Evolutionary conservation across 1,140 invertebrate species (phyloP).

Genomic region (Leguminivora glycinivorella): DNA sequence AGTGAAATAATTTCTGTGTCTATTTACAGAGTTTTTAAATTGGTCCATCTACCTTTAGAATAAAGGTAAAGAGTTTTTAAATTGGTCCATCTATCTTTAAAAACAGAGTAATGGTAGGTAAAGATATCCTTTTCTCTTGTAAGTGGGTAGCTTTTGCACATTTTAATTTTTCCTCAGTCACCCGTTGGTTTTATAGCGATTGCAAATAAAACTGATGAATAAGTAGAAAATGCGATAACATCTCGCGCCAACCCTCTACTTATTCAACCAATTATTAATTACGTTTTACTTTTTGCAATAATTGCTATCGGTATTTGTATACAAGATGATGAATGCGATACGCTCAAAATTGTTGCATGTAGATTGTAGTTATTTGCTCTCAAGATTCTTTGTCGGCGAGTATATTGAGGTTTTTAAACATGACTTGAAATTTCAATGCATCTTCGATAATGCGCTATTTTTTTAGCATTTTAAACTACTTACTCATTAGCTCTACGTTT

Average conservation of each 20-base stretch:
- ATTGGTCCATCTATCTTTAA: too few species aligned
- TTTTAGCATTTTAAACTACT: too few species aligned
- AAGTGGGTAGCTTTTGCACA: too few species aligned
- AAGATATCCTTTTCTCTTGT: too few species aligned
- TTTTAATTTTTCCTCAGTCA: neutral
- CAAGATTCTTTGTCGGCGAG: neutral
- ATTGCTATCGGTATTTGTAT: neutral
- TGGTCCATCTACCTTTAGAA: too few species aligned
- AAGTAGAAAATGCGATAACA: neutral
- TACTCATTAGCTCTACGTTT: too few species aligned
- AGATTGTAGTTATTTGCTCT: neutral
- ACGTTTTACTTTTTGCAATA: neutral
- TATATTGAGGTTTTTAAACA: neutral
- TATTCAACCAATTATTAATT: slow-evolving; percentile 1
- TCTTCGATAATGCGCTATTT: neutral
- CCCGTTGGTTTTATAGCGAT: neutral
- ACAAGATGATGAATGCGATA: neutral
- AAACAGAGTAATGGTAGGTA: too few species aligned
- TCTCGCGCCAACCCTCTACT: neutral
- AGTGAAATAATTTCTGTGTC: too few species aligned
- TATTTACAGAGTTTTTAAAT: too few species aligned
- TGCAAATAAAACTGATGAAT: neutral
- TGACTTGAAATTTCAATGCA: neutral
- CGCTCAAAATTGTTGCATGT: neutral
- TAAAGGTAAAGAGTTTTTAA: too few species aligned